Evolutionary conservation across 30 jellyfish, hydroid and myxozoan species (phyloP).

Genomic region (Mastigias papua): DNA sequence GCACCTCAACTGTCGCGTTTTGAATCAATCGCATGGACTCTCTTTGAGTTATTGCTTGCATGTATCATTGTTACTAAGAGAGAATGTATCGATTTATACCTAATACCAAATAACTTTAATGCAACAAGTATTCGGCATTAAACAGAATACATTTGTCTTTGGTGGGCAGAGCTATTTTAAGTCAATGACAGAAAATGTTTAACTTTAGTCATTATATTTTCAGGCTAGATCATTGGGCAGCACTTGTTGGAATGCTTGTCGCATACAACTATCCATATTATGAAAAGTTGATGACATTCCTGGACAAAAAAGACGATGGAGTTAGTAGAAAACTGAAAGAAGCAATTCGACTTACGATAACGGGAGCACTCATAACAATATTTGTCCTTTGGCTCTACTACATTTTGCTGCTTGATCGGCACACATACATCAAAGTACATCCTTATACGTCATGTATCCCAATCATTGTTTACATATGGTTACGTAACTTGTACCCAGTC

Average conservation of each 20-base stretch:
- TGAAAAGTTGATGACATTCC: conserved; percentile 68
- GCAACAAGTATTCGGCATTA: no score
- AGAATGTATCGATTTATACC: no score
- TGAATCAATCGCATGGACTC: no score
- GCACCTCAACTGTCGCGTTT: no score
- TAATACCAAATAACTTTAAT: no score
- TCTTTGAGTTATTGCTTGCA: no score
- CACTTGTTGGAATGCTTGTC: conserved; percentile 92
- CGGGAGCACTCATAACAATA: conserved; percentile 50
- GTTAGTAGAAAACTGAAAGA: conserved; percentile 52
- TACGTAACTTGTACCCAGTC: conserved; percentile 88
- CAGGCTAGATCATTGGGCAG: conserved; percentile 97
- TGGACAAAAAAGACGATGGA: conserved; percentile 72
- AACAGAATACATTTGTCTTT: no score
- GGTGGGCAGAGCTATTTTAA: no score
- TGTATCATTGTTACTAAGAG: no score
- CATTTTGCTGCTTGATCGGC: conserved; percentile 57
- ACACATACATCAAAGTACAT: conserved; percentile 75
- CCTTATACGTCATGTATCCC: conserved; percentile 94
- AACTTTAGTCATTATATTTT: not conserved
- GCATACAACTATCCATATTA: conserved; percentile 86
- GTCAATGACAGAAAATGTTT: no score
- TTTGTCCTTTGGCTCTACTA: conserved; percentile 79
- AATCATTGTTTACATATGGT: conserved; percentile 77
- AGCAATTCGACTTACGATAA: conserved; percentile 67